phyloP scores from a whole-genome alignment of 2,888 invertebrate species.

The Caenorhabditis doughertyi region DNA sequence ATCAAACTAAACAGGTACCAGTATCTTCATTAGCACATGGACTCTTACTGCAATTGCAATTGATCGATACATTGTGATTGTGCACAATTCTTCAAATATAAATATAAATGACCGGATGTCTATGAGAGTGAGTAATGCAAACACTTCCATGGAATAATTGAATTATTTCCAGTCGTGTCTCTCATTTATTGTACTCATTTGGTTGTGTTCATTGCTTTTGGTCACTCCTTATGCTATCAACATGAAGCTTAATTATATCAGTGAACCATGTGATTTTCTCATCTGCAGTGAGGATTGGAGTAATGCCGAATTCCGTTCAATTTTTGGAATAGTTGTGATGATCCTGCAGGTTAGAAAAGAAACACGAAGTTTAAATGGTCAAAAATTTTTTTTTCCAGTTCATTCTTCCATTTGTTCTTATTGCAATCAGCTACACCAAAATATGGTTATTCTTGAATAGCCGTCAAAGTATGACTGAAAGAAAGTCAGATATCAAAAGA shows the following conservation, averaged over 20 bases:
- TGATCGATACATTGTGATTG: slow-evolving; percentile 97
- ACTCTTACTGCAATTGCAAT: slow-evolving; percentile 97
- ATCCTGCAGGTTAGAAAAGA: slow-evolving; percentile 86
- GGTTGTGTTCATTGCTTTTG: slow-evolving; percentile 91
- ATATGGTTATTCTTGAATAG: slow-evolving; percentile 87
- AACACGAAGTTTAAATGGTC: neutral
- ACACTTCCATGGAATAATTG: no score
- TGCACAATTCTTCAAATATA: slow-evolving; percentile 88
- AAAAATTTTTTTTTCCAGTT: slow-evolving; percentile 86
- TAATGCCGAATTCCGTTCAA: slow-evolving; percentile 86
- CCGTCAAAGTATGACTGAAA: slow-evolving; percentile 56
- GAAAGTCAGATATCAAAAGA: slow-evolving; percentile 58
- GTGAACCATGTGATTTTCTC: slow-evolving; percentile 85
- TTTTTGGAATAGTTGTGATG: slow-evolving; percentile 92
- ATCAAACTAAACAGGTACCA: slow-evolving; percentile 87
- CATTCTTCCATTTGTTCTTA: slow-evolving; percentile 93
- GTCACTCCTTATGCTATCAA: slow-evolving; percentile 94
- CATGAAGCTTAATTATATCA: slow-evolving; percentile 85
- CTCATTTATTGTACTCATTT: slow-evolving; percentile 91
- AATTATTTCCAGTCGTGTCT: slow-evolving; percentile 85
- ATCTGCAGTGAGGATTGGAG: slow-evolving; percentile 89
- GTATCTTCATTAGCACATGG: slow-evolving; percentile 97
- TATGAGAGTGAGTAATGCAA: slow-evolving; percentile 86
- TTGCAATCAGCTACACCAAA: slow-evolving; percentile 94
- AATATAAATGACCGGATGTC: slow-evolving; percentile 89